Conservation (phyloP, 2,797 vertebrate species). For the Acomys russatus region DNA sequence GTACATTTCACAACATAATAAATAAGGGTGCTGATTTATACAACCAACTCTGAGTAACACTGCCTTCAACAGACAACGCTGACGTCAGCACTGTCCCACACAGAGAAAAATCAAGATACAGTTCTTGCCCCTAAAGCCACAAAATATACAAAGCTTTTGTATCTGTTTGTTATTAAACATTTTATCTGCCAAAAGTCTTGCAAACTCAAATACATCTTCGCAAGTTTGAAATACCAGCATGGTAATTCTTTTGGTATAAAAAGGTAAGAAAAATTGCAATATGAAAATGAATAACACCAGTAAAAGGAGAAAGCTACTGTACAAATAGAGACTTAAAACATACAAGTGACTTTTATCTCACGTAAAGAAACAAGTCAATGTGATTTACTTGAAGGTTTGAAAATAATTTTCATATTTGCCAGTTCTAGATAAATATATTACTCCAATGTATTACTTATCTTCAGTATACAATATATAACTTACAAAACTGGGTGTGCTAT, state of each 20-base stretch:
- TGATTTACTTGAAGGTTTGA: constrained; percentile 71
- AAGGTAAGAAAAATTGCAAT: constrained; percentile 77
- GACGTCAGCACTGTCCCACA: not conserved
- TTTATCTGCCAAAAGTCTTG: constrained; percentile 74
- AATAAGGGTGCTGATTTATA: constrained; percentile 85
- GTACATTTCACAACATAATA: constrained; percentile 80
- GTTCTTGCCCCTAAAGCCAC: constrained; percentile 71
- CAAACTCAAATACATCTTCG: constrained; percentile 77
- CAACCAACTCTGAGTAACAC: constrained; percentile 78
- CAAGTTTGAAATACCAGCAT: constrained; percentile 79
- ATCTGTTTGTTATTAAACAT: constrained; percentile 70
- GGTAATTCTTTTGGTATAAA: constrained; percentile 71
- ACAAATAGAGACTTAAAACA: constrained; percentile 77
- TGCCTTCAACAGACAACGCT: constrained; percentile 62
- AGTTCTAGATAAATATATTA: constrained; percentile 81
- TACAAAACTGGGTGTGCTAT: constrained; percentile 73
- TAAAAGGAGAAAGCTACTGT: constrained; percentile 66
- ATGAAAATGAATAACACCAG: constrained; percentile 76
- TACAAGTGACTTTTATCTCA: constrained; percentile 65
- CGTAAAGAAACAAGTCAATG: constrained; percentile 43
- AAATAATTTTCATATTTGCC: constrained; percentile 77
- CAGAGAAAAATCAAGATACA: constrained; percentile 67
- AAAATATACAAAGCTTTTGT: constrained; percentile 79
- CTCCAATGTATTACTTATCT: constrained; percentile 77
- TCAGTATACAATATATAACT: constrained; percentile 73